Percentiles rank a stretch among this genome's conserved stretches.
Conservation (phyloP, 2,888 invertebrate genomes). For the Incurvaria masculella region DNA sequence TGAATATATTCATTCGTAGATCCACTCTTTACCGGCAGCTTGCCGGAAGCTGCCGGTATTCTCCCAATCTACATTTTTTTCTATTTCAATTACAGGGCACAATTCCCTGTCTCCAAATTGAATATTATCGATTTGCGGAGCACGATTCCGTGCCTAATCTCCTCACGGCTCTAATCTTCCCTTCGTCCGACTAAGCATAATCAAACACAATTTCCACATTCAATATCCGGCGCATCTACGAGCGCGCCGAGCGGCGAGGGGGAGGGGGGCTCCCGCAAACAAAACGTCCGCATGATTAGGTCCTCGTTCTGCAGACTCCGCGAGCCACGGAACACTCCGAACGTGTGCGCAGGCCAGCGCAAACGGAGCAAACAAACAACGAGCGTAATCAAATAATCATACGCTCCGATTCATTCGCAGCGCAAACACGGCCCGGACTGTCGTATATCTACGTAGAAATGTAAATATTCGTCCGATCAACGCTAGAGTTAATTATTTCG, state of each 20-base stretch:
- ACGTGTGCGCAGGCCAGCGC: neutral
- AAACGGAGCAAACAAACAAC: conserved; percentile 41
- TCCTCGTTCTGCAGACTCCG: conserved; percentile 27
- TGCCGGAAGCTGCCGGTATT: no score
- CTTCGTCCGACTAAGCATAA: no score
- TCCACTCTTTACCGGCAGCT: no score
- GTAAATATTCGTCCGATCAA: conserved; percentile 27
- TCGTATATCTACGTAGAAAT: neutral
- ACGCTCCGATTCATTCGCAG: conserved; percentile 13
- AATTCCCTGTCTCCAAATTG: no score
- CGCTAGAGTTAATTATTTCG: conserved; percentile 37
- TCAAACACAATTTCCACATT: no score
- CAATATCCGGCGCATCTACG: neutral
- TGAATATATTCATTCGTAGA: no score
- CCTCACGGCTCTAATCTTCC: no score
- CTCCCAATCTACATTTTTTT: no score
- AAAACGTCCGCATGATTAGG: conserved; percentile 58
- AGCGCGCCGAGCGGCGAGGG: neutral
- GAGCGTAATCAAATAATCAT: conserved; percentile 55
- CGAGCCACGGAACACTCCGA: neutral
- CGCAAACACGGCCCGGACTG: conserved; percentile 27
- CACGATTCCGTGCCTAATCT: no score
- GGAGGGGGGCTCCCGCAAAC: conserved; percentile 48
- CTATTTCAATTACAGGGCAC: no score
- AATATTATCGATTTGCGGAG: no score